Percentiles rank a stretch among this genome's conserved stretches.
These are phyloP conservation scores for Falco novaeseelandiae DNA, from an alignment of 2,797 vertebrate species.

Conservation along the genomic window DNA sequence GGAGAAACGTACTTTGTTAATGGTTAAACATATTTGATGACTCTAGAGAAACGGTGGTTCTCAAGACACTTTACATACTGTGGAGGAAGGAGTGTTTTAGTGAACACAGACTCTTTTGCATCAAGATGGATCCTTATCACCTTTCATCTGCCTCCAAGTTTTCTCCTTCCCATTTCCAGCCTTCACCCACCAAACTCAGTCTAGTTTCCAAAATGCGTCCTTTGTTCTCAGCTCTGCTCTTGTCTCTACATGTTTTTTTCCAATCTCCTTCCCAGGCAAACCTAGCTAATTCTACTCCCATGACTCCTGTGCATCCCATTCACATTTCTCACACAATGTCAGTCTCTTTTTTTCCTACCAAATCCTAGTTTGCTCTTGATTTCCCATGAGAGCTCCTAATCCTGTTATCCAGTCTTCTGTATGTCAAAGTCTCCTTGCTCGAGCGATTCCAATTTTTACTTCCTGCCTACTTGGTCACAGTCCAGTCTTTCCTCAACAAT, in stretches of 20 bases:
- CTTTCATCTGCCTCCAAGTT: background rate
- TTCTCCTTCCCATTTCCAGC: background rate
- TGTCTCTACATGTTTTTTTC: background rate
- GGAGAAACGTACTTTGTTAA: background rate
- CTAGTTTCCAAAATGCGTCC: background rate
- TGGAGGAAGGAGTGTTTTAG: background rate
- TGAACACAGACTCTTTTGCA: background rate
- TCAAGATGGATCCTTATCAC: background rate
- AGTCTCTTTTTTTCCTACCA: slow-evolving; percentile 1
- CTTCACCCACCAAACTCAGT: background rate
- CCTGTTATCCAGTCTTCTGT: slow-evolving; percentile 45
- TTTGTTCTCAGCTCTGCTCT: slow-evolving; percentile 15
- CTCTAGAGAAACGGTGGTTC: background rate
- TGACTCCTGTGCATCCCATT: slow-evolving; percentile 32
- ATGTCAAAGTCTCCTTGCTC: slow-evolving; percentile 13
- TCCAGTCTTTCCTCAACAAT: slow-evolving; percentile 25
- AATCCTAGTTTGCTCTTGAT: slow-evolving; percentile 35
- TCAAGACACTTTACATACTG: background rate
- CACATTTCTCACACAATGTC: slow-evolving; percentile 48
- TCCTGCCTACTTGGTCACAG: slow-evolving; percentile 57
- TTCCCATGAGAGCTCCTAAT: slow-evolving; percentile 52
- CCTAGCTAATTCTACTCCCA: slow-evolving; percentile 48
- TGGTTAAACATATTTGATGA: background rate
- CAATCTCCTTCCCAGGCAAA: slow-evolving; percentile 39
- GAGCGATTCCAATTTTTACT: slow-evolving; percentile 30